A percentile compares a stretch with the other conserved stretches of the same genome.
These are phyloP conservation scores for Leucophenga maculata DNA, from an alignment of 2,888 invertebrate genomes.

Conservation along the genomic window DNA sequence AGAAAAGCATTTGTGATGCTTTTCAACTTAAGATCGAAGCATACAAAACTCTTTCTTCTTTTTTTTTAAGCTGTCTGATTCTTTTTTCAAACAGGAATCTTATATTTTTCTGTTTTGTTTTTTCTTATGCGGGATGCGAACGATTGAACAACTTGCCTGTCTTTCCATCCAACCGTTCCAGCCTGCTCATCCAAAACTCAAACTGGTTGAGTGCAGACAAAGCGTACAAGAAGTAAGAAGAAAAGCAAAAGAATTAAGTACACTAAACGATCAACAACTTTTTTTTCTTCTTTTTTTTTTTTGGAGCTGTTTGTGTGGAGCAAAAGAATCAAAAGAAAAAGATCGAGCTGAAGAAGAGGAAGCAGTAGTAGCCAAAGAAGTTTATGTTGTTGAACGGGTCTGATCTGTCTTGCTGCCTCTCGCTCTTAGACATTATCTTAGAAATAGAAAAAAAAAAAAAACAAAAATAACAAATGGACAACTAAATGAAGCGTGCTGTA, in stretches of 20 bases:
- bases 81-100: neutral
- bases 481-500: conserved; percentile 15
- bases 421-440: neutral
- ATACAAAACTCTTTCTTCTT: neutral
- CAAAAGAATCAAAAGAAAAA: neutral
- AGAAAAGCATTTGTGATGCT: conserved; percentile 60
- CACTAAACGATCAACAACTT: no score
- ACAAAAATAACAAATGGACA: neutral
- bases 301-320: conserved; percentile 1
- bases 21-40: conserved; percentile 31
- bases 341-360: no score
- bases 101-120: neutral
- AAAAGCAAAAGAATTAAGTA: no score
- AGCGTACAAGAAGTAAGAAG: no score
- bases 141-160: neutral
- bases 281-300: no score
- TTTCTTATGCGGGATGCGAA: neutral
- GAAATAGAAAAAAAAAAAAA: neutral
- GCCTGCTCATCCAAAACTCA: no score
- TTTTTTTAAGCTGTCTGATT: neutral
- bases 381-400: conserved; percentile 1
- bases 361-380: neutral
- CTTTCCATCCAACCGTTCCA: neutral
- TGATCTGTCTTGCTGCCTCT: neutral
- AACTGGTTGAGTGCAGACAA: no score